Conservation (phyloP, 2,797 vertebrate genomes). For the Cheirogaleus major region DNA sequence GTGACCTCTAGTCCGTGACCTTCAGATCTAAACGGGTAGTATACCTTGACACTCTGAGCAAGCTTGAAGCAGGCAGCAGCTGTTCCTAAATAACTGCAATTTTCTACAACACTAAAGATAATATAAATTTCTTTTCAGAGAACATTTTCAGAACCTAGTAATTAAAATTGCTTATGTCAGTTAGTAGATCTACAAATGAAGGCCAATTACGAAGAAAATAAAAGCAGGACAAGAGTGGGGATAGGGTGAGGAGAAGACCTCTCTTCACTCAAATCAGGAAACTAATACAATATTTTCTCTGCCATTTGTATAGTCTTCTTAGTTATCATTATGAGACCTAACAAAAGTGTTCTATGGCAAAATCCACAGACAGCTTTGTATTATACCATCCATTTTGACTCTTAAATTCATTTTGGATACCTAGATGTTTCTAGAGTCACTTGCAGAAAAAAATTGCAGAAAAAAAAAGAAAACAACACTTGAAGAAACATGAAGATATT, state of each 20-base stretch:
- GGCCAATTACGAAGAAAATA: constrained; percentile 39
- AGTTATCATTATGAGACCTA: neutral
- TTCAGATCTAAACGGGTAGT: constrained; percentile 70
- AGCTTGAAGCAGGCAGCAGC: constrained; percentile 82
- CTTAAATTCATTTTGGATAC: neutral
- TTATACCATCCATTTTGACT: neutral
- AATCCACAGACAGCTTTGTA: neutral
- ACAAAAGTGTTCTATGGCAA: neutral
- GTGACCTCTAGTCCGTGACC: constrained; percentile 64
- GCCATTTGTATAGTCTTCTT: neutral
- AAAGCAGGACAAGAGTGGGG: constrained; percentile 57
- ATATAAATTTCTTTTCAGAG: constrained; percentile 82
- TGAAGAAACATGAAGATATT: neutral
- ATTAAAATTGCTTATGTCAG: constrained; percentile 82
- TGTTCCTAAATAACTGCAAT: constrained; percentile 85
- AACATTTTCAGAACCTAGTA: constrained; percentile 77
- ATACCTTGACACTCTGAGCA: constrained; percentile 77
- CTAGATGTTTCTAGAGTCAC: neutral
- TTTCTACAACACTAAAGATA: constrained; percentile 79
- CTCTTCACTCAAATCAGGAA: constrained; percentile 61
- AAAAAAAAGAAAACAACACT: neutral
- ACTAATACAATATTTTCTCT: constrained; percentile 35
- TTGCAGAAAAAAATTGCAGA: neutral
- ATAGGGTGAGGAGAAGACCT: neutral
- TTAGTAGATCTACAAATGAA: constrained; percentile 80